Base-by-base conservation (phyloP, 2,797 vertebrate species). In the Hippoglossus hippoglossus region DNA sequence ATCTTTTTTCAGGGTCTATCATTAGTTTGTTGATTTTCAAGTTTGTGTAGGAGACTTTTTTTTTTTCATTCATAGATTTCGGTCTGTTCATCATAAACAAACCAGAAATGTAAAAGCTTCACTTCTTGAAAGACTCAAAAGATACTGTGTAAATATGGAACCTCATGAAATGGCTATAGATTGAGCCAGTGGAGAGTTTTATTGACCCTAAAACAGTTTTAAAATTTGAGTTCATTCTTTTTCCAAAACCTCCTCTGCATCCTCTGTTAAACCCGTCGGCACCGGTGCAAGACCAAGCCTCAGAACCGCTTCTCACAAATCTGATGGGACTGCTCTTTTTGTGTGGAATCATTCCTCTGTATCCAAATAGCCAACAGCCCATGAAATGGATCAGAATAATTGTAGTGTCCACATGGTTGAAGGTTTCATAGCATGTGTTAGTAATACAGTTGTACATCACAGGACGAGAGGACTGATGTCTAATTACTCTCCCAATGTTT, bases 381-480 rank as follows among this genome's bases (percentile, higher is more conserved):
- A 5, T 86, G 78, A 89, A 84, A 77, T 82, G 44, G 67, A 83
- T 77, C 80, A 21, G 66, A 79, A 76, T 84, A 84, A 81, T 69
- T 73, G 64, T 53, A 56, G 56, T 6, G 22, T 73, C 52, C 6
- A 51, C 68, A 47, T 21, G 64, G 56, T n/a, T 63, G 64, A 68
- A 53, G 70, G 75, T 55, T 41, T 77, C 46, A 34, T 4, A 26
- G 50, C 25, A 16, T 46, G 44, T 19, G 44, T 16, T 46, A 19
- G 16, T 19, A 28, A 58, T 39, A 24, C 25, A 50, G 28, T 47
- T 7, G 12, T 15, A 61, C 50, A 24, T 22, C 50, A 19, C 21
- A 22, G 50, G n/a, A 51, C 0, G 3, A 49, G 36, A 12, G 36
- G 36, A 13, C 36, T 4, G 36, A 13, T 13, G 36, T 39, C 36